Evolutionary conservation across 2,113 vertebrate species (phyloP).

Genomic region (Stegostoma tigrinum): DNA sequence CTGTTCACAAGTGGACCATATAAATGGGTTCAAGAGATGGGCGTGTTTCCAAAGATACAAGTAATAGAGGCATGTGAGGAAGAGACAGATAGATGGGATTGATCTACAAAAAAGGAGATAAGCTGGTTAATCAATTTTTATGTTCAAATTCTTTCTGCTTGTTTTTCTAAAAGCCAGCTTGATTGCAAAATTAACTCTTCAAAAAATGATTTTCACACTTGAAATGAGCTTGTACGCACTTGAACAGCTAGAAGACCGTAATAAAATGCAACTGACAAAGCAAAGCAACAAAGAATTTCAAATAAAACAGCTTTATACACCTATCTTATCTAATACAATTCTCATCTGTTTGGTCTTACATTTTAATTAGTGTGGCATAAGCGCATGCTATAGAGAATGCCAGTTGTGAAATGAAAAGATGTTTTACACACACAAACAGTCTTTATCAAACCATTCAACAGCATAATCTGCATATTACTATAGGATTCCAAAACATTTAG

Average conservation of each 20-base stretch:
- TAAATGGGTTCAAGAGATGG: neutral
- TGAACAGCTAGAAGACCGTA: neutral
- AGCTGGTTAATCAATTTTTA: neutral
- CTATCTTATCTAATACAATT: neutral
- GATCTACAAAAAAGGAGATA: neutral
- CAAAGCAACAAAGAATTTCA: constrained; percentile 11
- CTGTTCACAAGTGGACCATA: neutral
- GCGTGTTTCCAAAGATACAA: neutral
- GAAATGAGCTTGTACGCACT: neutral
- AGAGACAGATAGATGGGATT: neutral
- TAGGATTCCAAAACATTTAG: constrained; percentile 28
- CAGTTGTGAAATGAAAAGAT: constrained; percentile 14
- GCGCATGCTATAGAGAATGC: neutral
- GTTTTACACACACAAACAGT: constrained; percentile 13
- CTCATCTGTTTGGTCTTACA: neutral
- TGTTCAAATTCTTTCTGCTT: neutral
- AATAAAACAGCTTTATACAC: neutral
- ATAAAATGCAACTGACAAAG: neutral
- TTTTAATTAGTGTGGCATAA: neutral
- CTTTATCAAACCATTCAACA: neutral
- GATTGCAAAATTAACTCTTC: neutral
- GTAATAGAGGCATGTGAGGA: neutral
- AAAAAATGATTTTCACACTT: neutral
- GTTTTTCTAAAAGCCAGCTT: neutral
- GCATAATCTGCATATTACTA: neutral